phyloP scores from a whole-genome alignment of 2,888 invertebrate species.

The Lottia scabra region DNA sequence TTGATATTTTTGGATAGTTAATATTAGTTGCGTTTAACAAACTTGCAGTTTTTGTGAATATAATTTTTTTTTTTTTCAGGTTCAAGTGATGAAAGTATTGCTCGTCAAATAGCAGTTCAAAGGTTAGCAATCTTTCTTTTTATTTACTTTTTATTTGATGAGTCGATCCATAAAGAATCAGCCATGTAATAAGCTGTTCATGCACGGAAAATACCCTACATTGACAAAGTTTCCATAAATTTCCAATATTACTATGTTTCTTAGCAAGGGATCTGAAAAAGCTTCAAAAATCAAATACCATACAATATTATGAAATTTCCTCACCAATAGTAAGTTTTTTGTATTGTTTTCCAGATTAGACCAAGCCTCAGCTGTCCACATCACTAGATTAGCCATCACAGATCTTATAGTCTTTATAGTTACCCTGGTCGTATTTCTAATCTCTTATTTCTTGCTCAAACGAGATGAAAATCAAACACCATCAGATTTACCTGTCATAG shows the following conservation, averaged over 20 bases:
- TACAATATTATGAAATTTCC: too few species aligned
- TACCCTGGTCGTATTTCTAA: conserved; percentile 51
- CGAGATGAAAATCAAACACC: conserved; percentile 10
- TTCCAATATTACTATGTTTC: too few species aligned
- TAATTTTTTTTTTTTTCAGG: conserved; percentile 35
- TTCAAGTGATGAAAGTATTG: conserved; percentile 49
- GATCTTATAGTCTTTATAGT: conserved; percentile 58
- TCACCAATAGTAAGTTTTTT: neutral
- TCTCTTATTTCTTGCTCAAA: conserved; percentile 15
- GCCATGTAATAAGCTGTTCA: too few species aligned
- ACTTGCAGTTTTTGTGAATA: too few species aligned
- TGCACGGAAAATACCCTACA: too few species aligned
- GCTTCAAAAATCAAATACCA: too few species aligned
- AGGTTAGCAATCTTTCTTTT: conserved; percentile 38
- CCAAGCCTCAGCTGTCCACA: conserved; percentile 42
- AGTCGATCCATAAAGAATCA: too few species aligned
- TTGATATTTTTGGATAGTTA: too few species aligned
- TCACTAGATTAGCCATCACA: conserved; percentile 60
- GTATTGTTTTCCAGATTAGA: conserved; percentile 46
- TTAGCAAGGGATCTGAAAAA: too few species aligned
- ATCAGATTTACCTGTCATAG: conserved; percentile 19
- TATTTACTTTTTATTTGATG: too few species aligned
- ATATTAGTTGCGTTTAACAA: too few species aligned
- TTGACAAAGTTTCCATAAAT: too few species aligned
- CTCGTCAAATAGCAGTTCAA: conserved; percentile 54